Percentiles rank a stretch among this genome's conserved stretches.
Conservation (phyloP, 2,888 invertebrate genomes). For the Apamea sordens region DNA sequence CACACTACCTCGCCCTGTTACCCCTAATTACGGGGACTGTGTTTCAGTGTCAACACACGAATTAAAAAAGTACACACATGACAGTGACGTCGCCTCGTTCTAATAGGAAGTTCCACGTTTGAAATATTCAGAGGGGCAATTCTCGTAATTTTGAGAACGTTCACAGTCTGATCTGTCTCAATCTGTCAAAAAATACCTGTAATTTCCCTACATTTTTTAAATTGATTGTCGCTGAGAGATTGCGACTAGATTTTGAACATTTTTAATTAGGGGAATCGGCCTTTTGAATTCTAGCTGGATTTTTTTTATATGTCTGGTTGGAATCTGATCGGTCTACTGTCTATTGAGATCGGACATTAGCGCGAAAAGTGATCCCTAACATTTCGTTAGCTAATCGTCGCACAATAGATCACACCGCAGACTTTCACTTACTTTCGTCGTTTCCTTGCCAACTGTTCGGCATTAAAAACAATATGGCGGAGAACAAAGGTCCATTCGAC, state of each 20-base stretch:
- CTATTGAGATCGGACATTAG: conserved; percentile 23
- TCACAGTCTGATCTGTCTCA: neutral
- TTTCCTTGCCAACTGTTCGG: conserved; percentile 75
- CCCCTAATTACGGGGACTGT: conserved; percentile 82
- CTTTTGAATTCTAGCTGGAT: neutral
- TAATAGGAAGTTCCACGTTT: conserved; percentile 36
- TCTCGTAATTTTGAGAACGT: neutral
- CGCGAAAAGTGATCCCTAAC: conserved; percentile 52
- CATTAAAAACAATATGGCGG: conserved; percentile 85
- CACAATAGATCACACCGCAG: conserved; percentile 69
- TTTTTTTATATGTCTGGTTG: conserved; percentile 8
- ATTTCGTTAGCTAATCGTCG: conserved; percentile 62
- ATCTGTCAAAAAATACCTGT: neutral
- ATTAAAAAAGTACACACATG: conserved; percentile 67
- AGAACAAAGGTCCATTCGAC: conserved; percentile 85
- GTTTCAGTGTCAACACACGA: conserved; percentile 82
- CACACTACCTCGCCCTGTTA: conserved; percentile 74
- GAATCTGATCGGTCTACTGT: neutral
- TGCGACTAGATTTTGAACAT: neutral
- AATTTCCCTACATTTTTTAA: neutral
- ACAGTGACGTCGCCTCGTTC: conserved; percentile 23
- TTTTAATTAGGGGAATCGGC: neutral
- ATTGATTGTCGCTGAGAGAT: neutral
- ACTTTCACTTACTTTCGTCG: conserved; percentile 83
- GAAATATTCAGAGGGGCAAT: conserved; percentile 6